A percentile compares a stretch with the other conserved stretches of the same genome.
Evolutionary conservation across 2,888 invertebrate species (phyloP).

Genomic region (Lacanobia oleracea): DNA sequence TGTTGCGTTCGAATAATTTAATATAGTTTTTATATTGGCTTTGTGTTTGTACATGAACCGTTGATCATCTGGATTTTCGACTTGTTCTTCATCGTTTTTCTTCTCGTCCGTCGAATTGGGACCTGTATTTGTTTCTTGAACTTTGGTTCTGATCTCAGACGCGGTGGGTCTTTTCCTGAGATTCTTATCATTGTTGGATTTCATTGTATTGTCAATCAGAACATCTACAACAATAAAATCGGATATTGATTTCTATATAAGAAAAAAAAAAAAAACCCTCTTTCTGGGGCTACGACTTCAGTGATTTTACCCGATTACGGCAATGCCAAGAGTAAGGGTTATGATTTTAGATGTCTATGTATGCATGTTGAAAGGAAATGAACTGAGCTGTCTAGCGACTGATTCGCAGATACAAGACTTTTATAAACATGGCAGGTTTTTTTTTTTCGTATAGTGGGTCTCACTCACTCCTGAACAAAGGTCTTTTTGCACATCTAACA

Average conservation of each 20-base stretch:
- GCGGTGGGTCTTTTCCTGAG: constrained; percentile 8
- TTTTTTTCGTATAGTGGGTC: too few species aligned
- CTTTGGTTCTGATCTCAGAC: not conserved
- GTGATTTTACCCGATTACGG: not conserved
- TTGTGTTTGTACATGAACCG: constrained; percentile 68
- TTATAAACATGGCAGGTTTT: too few species aligned
- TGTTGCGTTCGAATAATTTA: constrained; percentile 76
- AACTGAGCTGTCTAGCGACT: too few species aligned
- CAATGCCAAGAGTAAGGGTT: too few species aligned
- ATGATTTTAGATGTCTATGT: too few species aligned
- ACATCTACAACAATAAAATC: constrained; percentile 66
- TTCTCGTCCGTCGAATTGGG: not conserved
- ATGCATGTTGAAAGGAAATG: too few species aligned
- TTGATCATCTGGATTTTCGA: constrained; percentile 12
- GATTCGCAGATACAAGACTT: too few species aligned
- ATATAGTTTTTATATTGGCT: constrained; percentile 70
- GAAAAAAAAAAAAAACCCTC: not conserved
- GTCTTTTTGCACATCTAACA: too few species aligned
- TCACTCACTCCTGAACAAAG: too few species aligned
- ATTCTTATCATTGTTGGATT: constrained; percentile 10
- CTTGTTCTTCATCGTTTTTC: not conserved
- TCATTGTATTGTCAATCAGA: constrained; percentile 59
- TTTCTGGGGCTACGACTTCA: not conserved
- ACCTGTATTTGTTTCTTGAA: not conserved
- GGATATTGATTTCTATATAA: constrained; percentile 24